Base-by-base conservation (phyloP, 2,888 invertebrate genomes). In the Frankliniella intonsa region DNA sequence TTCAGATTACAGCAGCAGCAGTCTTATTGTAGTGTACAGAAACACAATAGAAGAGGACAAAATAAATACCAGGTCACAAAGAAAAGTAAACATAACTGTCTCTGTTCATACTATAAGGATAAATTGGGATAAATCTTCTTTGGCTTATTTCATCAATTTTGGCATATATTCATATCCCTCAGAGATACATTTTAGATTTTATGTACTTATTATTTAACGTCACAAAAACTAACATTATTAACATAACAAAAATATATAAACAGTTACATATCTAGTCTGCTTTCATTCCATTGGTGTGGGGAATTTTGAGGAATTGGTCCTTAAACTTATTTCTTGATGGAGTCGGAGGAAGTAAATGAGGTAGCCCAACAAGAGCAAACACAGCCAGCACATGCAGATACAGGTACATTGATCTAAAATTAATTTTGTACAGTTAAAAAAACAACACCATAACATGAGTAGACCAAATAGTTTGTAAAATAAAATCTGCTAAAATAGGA, bases 391-490 rank as follows among this genome's bases (percentile, higher is more conserved):
- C 83, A 84, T 89, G 89, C 80, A 88, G 85, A 85, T 87, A 86
- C 86, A 89, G 90, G 84, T 88, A 88, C 82, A 89, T 85, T 83
- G 87, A 86, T 84, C 88, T 89, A 86, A 38, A 86, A 38, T 38
- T 38, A 38, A 38, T 38, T 38, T 38, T 38, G 38, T 3, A 86
- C 82, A 83, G 82, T 83, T 82, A 84, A 82, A 81, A 82, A 82
- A 80, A 62, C 10, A 50, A 81, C 79, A 50, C n/a, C n/a, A 76
- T 49, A 62, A 19, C 50, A 76, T 22, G 38, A 80, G 50, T 76
- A 25, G 17, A 69, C 3, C 80, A 76, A 19, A 27, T 65, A 80
- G 5, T 22, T 25, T 17, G 38, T 17, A 0, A 50, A 83, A 80
- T 49, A 12, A 81, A 50, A 80, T 69, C 38, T 38, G 38, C 38